Conservation (phyloP, 2,113 vertebrate species). For the Indicator indicator region DNA sequence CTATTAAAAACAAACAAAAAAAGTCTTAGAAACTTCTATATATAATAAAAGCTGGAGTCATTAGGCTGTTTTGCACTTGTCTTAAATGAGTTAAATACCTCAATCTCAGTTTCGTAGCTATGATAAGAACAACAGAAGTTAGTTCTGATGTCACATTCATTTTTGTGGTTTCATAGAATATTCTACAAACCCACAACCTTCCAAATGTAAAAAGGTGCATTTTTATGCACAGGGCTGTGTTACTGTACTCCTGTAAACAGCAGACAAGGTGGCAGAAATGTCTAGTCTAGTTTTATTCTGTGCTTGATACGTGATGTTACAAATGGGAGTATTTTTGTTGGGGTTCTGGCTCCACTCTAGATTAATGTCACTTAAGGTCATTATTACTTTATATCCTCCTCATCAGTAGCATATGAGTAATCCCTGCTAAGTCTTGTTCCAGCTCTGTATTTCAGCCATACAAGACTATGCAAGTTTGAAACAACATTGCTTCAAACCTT, state of each 20-base stretch:
- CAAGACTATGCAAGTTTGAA: neutral
- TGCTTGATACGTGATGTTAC: neutral
- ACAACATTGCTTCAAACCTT: neutral
- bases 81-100: neutral
- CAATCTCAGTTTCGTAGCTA: neutral
- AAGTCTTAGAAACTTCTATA: neutral
- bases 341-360: neutral
- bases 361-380: neutral
- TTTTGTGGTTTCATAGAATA: constrained; percentile 12
- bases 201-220: neutral
- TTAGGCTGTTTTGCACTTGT: neutral
- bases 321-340: neutral
- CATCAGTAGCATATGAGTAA: neutral
- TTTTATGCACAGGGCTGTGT: neutral
- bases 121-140: neutral
- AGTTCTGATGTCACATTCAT: neutral
- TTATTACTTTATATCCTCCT: neutral
- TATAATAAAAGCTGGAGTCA: neutral
- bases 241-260: neutral
- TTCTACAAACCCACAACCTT: neutral
- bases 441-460: neutral
- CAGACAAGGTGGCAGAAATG: neutral
- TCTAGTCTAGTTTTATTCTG: neutral
- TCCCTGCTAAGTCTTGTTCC: neutral
- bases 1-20: neutral